These are phyloP conservation scores for Pristionchus entomophagus DNA, from an alignment of 2,888 invertebrate genomes.

Conservation along the genomic window DNA sequence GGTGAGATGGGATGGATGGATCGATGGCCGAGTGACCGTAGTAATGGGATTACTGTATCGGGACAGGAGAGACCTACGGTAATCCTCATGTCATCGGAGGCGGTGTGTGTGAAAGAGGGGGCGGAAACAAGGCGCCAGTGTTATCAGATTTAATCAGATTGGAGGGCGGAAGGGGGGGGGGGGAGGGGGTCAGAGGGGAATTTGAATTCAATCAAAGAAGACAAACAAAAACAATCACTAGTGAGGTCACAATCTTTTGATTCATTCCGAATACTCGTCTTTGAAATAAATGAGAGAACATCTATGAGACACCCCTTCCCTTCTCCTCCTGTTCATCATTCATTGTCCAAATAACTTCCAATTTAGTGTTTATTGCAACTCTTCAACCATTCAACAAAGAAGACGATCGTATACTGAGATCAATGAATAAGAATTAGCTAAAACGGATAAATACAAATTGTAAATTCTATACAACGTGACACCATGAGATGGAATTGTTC, in stretches of 20 bases:
- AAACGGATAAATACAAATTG: too few relatives aligned
- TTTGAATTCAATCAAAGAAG: background rate
- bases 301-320: too few relatives aligned
- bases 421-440: too few relatives aligned
- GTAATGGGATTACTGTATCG: background rate
- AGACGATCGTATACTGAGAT: too few relatives aligned
- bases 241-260: background rate
- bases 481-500: too few relatives aligned
- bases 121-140: constrained; percentile 24
- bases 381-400: too few relatives aligned
- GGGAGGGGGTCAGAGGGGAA: background rate
- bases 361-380: too few relatives aligned
- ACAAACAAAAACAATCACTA: background rate
- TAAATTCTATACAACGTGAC: too few relatives aligned
- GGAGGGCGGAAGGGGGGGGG: background rate
- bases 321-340: too few relatives aligned
- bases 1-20: constrained; percentile 5
- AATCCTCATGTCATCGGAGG: constrained; percentile 5
- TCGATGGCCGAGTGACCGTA: constrained; percentile 29
- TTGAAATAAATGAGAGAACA: too few relatives aligned
- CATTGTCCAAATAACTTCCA: too few relatives aligned
- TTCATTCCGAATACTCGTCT: background rate
- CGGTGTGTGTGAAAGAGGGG: constrained; percentile 2
- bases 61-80: constrained; percentile 41
- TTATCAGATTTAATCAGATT: constrained; percentile 7